Conservation (phyloP, 2,888 invertebrate genomes). For the Xanthorhoe spadicearia region DNA sequence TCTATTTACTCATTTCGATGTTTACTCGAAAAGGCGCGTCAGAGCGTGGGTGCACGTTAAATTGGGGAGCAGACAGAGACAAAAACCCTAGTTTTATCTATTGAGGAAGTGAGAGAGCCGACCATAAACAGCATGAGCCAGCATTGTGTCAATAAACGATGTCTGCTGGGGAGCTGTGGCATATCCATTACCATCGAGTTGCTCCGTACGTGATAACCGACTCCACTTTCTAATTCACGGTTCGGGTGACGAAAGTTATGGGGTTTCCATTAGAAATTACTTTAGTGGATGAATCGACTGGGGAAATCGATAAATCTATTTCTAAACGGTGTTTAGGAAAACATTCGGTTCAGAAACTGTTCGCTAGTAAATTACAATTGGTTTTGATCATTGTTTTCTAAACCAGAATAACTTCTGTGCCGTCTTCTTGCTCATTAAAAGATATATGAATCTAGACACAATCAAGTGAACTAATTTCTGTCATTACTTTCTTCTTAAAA, state of each 20-base stretch:
- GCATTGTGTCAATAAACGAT: constrained; percentile 72
- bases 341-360: neutral
- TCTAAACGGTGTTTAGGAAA: neutral
- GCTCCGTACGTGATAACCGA: constrained; percentile 64
- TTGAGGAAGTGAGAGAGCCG: constrained; percentile 65
- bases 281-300: constrained; percentile 14
- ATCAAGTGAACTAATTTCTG: neutral
- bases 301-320: neutral
- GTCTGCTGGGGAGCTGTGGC: constrained; percentile 66
- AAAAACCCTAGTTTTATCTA: constrained; percentile 64
- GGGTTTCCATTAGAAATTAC: constrained; percentile 34
- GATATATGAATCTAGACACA: neutral
- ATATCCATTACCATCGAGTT: constrained; percentile 68
- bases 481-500: neutral
- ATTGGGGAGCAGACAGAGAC: constrained; percentile 79
- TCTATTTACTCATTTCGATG: constrained; percentile 80
- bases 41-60: constrained; percentile 79
- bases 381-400: neutral
- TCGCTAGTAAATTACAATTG: neutral
- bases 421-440: neutral
- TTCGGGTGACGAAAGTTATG: constrained; percentile 48
- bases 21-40: constrained; percentile 81
- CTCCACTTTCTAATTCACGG: constrained; percentile 71
- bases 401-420: neutral
- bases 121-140: constrained; percentile 53